Conservation (phyloP, 2,113 vertebrate genomes). For the Lampris incognitus region DNA sequence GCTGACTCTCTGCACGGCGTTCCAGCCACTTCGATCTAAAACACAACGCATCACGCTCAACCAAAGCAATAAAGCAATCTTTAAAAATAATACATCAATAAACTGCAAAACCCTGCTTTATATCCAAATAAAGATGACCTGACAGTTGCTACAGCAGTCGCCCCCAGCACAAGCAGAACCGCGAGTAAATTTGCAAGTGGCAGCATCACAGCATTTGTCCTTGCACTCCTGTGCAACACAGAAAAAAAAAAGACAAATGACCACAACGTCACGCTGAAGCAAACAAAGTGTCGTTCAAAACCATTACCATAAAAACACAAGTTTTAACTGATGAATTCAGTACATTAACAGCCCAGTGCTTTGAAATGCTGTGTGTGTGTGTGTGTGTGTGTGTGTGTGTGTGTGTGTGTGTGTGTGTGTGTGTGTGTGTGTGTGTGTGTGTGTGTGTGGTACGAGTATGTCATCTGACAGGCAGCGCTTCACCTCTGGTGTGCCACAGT, state of each 20-base stretch:
- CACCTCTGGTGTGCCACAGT: constrained; percentile 88
- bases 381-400: too few relatives aligned
- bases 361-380: neutral
- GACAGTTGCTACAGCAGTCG: constrained; percentile 86
- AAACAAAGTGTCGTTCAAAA: neutral
- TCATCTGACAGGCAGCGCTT: neutral
- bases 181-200: constrained; percentile 84
- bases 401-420: neutral
- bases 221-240: constrained; percentile 81
- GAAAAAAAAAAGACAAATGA: neutral
- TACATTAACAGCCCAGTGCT: neutral
- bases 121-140: constrained; percentile 73
- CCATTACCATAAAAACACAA: neutral
- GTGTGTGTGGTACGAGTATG: neutral
- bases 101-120: neutral
- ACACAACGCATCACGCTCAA: constrained; percentile 21
- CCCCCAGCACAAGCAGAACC: constrained; percentile 86
- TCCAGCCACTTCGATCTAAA: constrained; percentile 85
- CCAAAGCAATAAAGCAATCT: neutral
- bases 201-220: constrained; percentile 86
- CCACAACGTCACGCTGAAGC: neutral
- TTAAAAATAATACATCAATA: neutral
- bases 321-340: neutral
- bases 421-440: neutral
- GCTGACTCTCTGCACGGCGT: constrained; percentile 76